Evolutionary conservation across 2,888 invertebrate genomes (phyloP).

Genomic region (Parthenolecanium corni): DNA sequence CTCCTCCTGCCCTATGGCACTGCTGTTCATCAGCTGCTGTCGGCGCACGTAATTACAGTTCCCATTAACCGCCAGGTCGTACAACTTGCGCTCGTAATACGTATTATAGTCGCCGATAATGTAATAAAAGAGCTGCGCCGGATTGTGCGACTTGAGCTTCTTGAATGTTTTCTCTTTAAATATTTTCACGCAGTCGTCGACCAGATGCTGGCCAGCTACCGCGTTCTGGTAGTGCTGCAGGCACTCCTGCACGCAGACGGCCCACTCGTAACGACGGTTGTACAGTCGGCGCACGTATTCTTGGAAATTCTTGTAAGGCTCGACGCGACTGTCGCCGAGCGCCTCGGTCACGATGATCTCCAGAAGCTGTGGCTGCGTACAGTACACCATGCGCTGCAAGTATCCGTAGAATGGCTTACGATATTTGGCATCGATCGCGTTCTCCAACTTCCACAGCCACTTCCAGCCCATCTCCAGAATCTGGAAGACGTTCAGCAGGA

Average conservation of each 20-base stretch:
- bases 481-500: slow-evolving; percentile 31
- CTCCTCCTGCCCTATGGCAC: background rate
- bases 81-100: slow-evolving; percentile 3
- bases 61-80: background rate
- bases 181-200: slow-evolving; percentile 17
- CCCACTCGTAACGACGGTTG: slow-evolving; percentile 13
- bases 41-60: slow-evolving; percentile 2
- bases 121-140: slow-evolving; percentile 16
- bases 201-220: slow-evolving; percentile 9
- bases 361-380: background rate
- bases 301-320: slow-evolving; percentile 9
- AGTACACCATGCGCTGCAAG: slow-evolving; percentile 18
- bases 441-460: slow-evolving; percentile 27
- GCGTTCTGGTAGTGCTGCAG: background rate
- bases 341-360: background rate
- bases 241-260: slow-evolving; percentile 3
- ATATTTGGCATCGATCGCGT: slow-evolving; percentile 8
- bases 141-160: slow-evolving; percentile 14
- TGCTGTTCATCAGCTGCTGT: background rate
- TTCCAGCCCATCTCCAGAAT: slow-evolving; percentile 31
- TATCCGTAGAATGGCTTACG: slow-evolving; percentile 8
- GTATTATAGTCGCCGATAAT: background rate
- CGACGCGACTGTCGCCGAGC: slow-evolving; percentile 6
- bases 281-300: slow-evolving; percentile 9
- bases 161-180: slow-evolving; percentile 23